Evolutionary conservation across 1,140 invertebrate species (phyloP), one percentile per base, ranked within the genome.

Genomic region (Eriocheir sinensis): DNA sequence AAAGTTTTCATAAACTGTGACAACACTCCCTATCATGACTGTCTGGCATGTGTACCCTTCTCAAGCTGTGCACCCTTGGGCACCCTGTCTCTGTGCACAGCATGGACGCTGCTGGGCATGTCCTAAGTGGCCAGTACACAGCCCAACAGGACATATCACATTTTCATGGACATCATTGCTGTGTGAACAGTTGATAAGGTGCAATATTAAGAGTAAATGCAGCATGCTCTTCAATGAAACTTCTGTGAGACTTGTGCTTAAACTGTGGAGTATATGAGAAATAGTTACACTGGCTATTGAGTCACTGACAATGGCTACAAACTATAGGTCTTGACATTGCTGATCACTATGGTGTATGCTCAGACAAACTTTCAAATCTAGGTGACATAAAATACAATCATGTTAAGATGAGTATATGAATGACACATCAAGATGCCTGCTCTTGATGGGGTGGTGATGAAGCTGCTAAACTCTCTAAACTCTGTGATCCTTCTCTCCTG

Each of bases 391-490:
- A n/a, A 53, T 53, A 53, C 48, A 53, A 53, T 8, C 17, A 41
- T 92, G 91, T 92, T 92, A 81, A 40, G 91, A 92, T 92, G 72
- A 92, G 38, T 30, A 41, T 41, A 91, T 79, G 72, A 34, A 91
- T 53, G 79, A 92, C 32, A 60, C 9, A 41, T 92, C 91, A 92
- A 92, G 91, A 92, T 92, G 79, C 91, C 91, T 40, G 91, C 91
- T 92, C 91, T 92, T 92, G 91, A 92, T 41, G 44, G 86, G 34
- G 38, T 27, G 60, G 60, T 72, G 86, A 48, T 89, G 86, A 89
- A 38, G 86, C 40, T 89, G 86, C 40, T 32, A 41, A 48, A 8
- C 41, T 34, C 41, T n/a, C 60, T 72, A 72, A 72, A n/a, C n/a
- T n/a, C 60, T 72, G 60, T 72, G 21, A n/a, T 72, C 60, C 60